Base-by-base conservation (phyloP, 2,797 vertebrate genomes). In the Argentina silus region DNA sequence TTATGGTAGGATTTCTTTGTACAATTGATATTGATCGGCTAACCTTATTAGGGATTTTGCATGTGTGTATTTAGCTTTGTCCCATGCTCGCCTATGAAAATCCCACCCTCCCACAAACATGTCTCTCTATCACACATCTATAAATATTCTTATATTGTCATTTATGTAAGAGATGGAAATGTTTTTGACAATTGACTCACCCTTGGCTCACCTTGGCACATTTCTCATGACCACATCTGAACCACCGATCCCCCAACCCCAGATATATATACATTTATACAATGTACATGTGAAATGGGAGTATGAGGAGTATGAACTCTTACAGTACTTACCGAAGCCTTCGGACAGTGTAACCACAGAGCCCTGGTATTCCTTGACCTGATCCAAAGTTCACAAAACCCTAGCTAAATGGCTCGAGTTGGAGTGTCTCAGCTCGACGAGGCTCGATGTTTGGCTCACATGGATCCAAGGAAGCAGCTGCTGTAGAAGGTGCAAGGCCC, bases 301-400 rank as follows among this genome's bases (percentile, higher is more conserved):
- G n/a, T n/a, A n/a, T n/a, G n/a, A 36, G 2, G 27, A 36, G 27
- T 36, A 36, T 36, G 27, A 36, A 36, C 27, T 36, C 4, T 1
- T 36, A 36, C 27, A 66, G 21, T 73, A 86, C 86, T 84, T 74
- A 88, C 85, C 77, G 21, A 1, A 75, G 27, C 27, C 6, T 72
- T 43, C 4, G 42, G 11, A 47, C 6, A 10, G 47, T 7, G 12
- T 71, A 62, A 23, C 12, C 7, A 2, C 3, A 65, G 50, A 5
- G 51, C 43, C 57, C 9, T 66, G 36, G 67, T 4, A 8, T 43
- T 72, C 10, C 19, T 62, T 61, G 14, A 44, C 45, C 5, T 69
- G 17, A 67, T 55, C 27, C 59, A 27, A 36, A 61, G 59, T 61
- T 60, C 19, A 12, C 19, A 60, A 14, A 8, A 17, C 43, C 63